Evolutionary conservation across 2,797 vertebrate species (phyloP).

Genomic region (Lutjanus argentimaculatus): DNA sequence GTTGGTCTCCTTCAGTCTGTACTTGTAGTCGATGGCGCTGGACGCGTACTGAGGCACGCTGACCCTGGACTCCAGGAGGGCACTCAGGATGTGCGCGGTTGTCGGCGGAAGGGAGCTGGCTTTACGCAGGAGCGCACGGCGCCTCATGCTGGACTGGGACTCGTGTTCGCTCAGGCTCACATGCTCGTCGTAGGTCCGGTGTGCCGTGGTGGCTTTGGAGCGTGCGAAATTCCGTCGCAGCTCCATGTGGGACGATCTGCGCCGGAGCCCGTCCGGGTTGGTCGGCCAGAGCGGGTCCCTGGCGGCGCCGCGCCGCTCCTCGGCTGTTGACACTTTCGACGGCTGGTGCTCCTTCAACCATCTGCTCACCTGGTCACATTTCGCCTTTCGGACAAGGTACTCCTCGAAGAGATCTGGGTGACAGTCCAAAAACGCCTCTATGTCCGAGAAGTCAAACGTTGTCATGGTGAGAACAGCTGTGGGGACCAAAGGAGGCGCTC

Average conservation of each 20-base stretch:
- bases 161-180: conserved; percentile 83
- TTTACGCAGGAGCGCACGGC: conserved; percentile 88
- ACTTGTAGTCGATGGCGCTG: conserved; percentile 88
- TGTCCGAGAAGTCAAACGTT: conserved; percentile 86
- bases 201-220: conserved; percentile 85
- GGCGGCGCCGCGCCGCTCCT: conserved; percentile 74
- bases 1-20: conserved; percentile 86
- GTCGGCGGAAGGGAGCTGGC: conserved; percentile 89
- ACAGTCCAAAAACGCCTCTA: conserved; percentile 88
- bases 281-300: conserved; percentile 76
- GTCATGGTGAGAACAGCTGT: conserved; percentile 76
- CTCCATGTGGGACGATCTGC: conserved; percentile 88
- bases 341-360: conserved; percentile 84
- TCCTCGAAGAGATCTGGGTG: conserved; percentile 89
- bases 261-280: conserved; percentile 82
- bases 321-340: conserved; percentile 72
- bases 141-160: conserved; percentile 85
- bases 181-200: conserved; percentile 89
- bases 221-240: conserved; percentile 88
- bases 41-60: conserved; percentile 88
- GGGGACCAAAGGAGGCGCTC: conserved; percentile 22
- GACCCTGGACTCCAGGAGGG: conserved; percentile 88
- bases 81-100: conserved; percentile 88
- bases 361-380: conserved; percentile 83
- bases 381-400: conserved; percentile 85